phyloP scores from a whole-genome alignment of 2,888 invertebrate genomes.

The Torymus tubicola region DNA sequence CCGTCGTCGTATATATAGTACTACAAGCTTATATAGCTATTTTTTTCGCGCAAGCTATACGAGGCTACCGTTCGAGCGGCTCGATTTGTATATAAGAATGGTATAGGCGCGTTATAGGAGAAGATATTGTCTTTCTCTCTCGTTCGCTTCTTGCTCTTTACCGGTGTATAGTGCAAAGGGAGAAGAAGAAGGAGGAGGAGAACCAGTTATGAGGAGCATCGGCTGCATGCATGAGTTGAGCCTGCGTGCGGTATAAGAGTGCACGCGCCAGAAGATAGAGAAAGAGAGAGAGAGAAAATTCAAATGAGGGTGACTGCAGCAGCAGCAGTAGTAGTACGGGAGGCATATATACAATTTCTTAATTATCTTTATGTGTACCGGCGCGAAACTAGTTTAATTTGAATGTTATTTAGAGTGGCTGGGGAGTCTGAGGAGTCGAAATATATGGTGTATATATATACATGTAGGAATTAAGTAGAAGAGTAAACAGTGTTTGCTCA shows the following conservation, averaged over 20 bases:
- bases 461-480: too few species aligned
- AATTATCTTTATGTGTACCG: constrained; percentile 39
- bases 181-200: background rate
- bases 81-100: constrained; percentile 47
- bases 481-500: too few species aligned
- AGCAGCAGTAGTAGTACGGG: background rate
- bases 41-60: background rate
- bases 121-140: constrained; percentile 15
- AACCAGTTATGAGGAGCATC: constrained; percentile 33
- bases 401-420: constrained; percentile 4
- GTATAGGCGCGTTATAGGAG: constrained; percentile 29
- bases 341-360: constrained; percentile 28
- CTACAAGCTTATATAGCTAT: too few species aligned
- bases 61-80: constrained; percentile 27
- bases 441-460: too few species aligned
- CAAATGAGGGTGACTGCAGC: constrained; percentile 37
- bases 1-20: background rate
- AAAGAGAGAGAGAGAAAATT: constrained; percentile 21
- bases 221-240: background rate
- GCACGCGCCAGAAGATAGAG: too few species aligned
- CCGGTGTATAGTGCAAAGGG: background rate
- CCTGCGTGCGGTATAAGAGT: too few species aligned
- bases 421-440: background rate
- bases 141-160: background rate
- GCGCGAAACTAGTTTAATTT: constrained; percentile 35